These are phyloP conservation scores for Megalonaias nervosa DNA, from an alignment of 1,140 invertebrate species.

Conservation along the genomic window DNA sequence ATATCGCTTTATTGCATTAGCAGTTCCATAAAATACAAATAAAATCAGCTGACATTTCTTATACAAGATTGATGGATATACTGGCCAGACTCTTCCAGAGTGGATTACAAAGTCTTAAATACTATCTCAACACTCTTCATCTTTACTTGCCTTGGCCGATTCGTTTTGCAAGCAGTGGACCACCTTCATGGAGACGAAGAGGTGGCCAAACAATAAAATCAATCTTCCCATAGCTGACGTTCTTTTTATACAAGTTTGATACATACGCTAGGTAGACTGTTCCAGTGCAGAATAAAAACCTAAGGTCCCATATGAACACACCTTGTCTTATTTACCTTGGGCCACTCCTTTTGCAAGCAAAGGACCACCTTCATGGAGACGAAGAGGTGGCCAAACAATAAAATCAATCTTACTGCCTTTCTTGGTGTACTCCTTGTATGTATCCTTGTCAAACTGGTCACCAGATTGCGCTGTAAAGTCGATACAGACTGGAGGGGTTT, in stretches of 20 bases:
- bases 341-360: slow-evolving; percentile 37
- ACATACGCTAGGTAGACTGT: no score
- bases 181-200: slow-evolving; percentile 26
- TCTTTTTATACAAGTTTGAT: no score
- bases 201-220: slow-evolving; percentile 43
- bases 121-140: no score
- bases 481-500: slow-evolving; percentile 19
- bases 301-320: no score
- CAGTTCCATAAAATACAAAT: no score
- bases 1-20: no score
- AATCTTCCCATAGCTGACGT: neutral
- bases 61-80: no score
- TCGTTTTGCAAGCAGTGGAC: slow-evolving; percentile 34
- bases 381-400: slow-evolving; percentile 41
- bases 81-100: no score
- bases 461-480: neutral
- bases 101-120: no score
- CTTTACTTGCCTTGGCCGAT: slow-evolving; percentile 35
- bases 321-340: slow-evolving; percentile 2
- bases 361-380: slow-evolving; percentile 30
- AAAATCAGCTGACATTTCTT: no score
- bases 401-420: slow-evolving; percentile 30
- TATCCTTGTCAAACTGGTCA: slow-evolving; percentile 22
- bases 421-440: slow-evolving; percentile 33
- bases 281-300: no score